Base-by-base conservation (phyloP, 92 coral and sea anemone genomes). In the Anthopleura xanthogrammica region DNA sequence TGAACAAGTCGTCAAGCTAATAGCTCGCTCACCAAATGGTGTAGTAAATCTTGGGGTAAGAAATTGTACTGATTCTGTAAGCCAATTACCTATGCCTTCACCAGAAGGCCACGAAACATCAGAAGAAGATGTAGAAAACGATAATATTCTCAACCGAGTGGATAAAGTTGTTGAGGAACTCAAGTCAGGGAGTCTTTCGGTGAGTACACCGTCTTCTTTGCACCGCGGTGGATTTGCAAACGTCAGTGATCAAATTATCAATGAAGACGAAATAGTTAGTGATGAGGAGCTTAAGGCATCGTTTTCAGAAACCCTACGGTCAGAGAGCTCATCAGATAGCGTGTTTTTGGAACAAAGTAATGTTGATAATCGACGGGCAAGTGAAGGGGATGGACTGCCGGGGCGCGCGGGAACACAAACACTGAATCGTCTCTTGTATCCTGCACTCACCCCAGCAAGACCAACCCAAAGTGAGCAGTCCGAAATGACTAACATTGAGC, bases 101-200 rank as follows among this genome's bases (percentile, higher is more conserved):
- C 83, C 90, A 52, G 79, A 70, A 78, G 52, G 64, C 13, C 76
- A 46, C 60, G 92, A 87, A 72, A 86, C 83, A 74, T 72, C 81
- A n/a, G 90, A 89, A 42, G 87, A 89, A 68, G 86, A 86, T 20
- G 84, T 82, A 56, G 72, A 82, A 22, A 87, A 87, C 78, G 90
- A 86, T 58, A 85, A 89, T 57, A 91, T 94, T 60, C 90, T 95
- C 39, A 89, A 97, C 24, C 87, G 94, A 41, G 98, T 97, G 41
- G 99, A 94, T 80, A 93, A 91, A 68, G 98, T 97, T 42, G 99
- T 94, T 4, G 97, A 94, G 79, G 99, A 94, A 83, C 86, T 97
- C 36, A 94, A 88, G 79, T 85, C 94, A 60, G 98, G 98, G 40
- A 90, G 88, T 29, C 82, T 89, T 46, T 80, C 86, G 42, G 87